Base-by-base conservation (phyloP, 2,888 invertebrate species). In the Drosophila histrio region DNA sequence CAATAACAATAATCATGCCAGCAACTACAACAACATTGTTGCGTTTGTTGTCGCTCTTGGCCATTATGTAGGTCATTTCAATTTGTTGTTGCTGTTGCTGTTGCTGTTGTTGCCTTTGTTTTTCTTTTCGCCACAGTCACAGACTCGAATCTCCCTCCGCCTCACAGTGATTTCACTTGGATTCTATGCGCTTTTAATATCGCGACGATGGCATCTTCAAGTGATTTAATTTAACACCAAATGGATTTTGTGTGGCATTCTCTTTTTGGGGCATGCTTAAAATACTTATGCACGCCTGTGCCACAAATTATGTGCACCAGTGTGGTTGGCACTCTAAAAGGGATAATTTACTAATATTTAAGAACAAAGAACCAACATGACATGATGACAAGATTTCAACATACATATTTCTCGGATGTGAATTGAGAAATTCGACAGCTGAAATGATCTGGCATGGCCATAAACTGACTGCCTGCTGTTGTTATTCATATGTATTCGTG, bases 211-310 rank as follows among this genome's bases (percentile, higher is more conserved):
- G 81, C 81, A 85, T 79, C 83, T 79, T 85, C 77, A 77, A 81
- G 79, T 83, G 83, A 83, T 83, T 83, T 85, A 85, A 83, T 83
- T 83, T 84, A 87, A 85, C 87, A 79, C 77, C 83, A 79, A 83
- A 84, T 85, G 79, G 81, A 73, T 84, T 84, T 67, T 79, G 32
- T 66, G 43, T 53, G 69, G 65, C 73, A 62, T 53, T 58, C 70
- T 56, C 53, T 60, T 64, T 52, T 47, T 39, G 63, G 66, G 43
- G 53, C 54, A 54, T 54, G 69, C 56, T 49, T 62, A 34, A 72
- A 64, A 64, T 65, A 57, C 47, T 60, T 57, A 64, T 62, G 46
- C 47, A 60, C 43, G 43, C 53, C 44, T 52, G 43, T 63, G 46
- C 32, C 61, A 30, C 24, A 52, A 26, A 46, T 44, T 43, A 57